Conservation (phyloP, 2,797 vertebrate species). For the Poecilia picta region DNA sequence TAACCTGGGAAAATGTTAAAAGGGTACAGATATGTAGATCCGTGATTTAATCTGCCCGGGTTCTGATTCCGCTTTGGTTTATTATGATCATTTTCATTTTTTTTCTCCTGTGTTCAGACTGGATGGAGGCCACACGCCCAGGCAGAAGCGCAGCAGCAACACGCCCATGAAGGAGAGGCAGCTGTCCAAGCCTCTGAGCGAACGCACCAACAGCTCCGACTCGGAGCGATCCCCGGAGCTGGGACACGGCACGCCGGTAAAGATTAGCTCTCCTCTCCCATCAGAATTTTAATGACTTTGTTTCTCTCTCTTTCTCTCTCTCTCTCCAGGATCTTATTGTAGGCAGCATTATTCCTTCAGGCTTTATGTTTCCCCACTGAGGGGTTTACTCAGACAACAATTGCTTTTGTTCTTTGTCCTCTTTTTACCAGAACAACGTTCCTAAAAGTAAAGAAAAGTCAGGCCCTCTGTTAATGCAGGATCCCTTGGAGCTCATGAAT, state of each 20-base stretch:
- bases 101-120: constrained; percentile 67
- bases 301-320: background rate
- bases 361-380: background rate
- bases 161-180: constrained; percentile 92
- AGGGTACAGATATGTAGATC: background rate
- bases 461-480: constrained; percentile 45
- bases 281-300: background rate
- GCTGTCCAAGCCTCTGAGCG: constrained; percentile 90
- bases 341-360: constrained; percentile 4
- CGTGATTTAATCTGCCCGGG: background rate
- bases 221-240: constrained; percentile 93
- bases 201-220: constrained; percentile 94
- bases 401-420: constrained; percentile 28
- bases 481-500: constrained; percentile 51
- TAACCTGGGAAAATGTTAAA: background rate
- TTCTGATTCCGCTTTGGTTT: background rate
- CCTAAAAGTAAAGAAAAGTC: constrained; percentile 47
- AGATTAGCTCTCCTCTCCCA: background rate
- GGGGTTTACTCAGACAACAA: constrained; percentile 22
- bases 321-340: constrained; percentile 9
- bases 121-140: constrained; percentile 86
- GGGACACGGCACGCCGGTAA: constrained; percentile 89
- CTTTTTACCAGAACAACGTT: constrained; percentile 7
- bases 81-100: background rate
- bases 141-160: constrained; percentile 87